A percentile compares a stretch with the other conserved stretches of the same genome.
These are phyloP conservation scores for Linyphia triangularis DNA, from an alignment of 2,888 invertebrate genomes.

Conservation along the genomic window DNA sequence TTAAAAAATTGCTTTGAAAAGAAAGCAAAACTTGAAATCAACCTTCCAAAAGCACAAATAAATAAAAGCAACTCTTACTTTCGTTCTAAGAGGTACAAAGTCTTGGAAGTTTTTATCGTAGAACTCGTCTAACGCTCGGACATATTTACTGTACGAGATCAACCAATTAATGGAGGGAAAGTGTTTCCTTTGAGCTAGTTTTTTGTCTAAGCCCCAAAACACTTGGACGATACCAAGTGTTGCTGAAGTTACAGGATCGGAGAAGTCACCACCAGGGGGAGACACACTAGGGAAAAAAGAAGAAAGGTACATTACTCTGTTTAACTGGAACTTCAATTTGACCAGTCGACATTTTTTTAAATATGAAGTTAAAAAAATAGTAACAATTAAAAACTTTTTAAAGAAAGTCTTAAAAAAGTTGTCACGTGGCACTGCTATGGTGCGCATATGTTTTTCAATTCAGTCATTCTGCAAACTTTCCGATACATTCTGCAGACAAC, in stretches of 20 bases:
- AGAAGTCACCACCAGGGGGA: slow-evolving; percentile 99
- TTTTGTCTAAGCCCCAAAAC: slow-evolving; percentile 99
- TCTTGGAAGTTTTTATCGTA: slow-evolving; percentile 99
- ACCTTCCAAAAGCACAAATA: too few species aligned
- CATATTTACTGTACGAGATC: slow-evolving; percentile 99
- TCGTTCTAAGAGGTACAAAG: slow-evolving; percentile 97
- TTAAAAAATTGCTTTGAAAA: neutral
- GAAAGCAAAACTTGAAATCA: too few species aligned
- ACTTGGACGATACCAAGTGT: slow-evolving; percentile 94
- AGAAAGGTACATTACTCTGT: too few species aligned
- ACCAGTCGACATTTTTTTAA: too few species aligned
- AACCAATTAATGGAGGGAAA: slow-evolving; percentile 99
- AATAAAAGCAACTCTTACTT: too few species aligned
- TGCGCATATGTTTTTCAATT: too few species aligned
- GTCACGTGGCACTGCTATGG: too few species aligned
- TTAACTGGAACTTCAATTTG: too few species aligned
- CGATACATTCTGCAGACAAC: too few species aligned
- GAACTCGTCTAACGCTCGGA: slow-evolving; percentile 98
- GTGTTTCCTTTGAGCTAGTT: slow-evolving; percentile 98
- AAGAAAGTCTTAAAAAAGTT: too few species aligned
- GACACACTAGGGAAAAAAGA: slow-evolving; percentile 85
- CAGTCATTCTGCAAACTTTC: too few species aligned
- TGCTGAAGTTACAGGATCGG: slow-evolving; percentile 99
- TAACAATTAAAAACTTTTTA: neutral
- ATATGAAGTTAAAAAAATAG: neutral